Evolutionary conservation across 2,888 invertebrate species (phyloP), one percentile per base, ranked within the genome.

Genomic region (Blastobasis lacticolella): DNA sequence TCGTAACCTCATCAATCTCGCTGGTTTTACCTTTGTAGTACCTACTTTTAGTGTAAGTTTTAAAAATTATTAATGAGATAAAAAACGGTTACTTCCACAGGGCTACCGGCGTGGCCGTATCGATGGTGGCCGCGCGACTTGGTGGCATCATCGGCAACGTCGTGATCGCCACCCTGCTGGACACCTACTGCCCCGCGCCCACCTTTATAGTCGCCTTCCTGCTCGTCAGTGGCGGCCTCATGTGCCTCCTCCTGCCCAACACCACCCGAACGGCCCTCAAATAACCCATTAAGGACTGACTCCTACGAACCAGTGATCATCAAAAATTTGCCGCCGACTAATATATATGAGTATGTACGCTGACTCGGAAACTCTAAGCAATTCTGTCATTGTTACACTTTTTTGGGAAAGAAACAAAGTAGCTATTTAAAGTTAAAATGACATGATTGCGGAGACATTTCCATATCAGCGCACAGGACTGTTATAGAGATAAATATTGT

Each of bases 71-170:
- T 1, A 23, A 23, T 23, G 23, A 23, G 23, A 23, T 23, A 23
- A 23, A 23, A 23, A 23, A 23, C 23, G 23, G 23, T 23, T 3
- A 23, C 1, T 23, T 23, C 10, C 9, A 10, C 81, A 94, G 95
- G 66, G 96, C 97, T 48, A 97, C 97, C 46, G 96, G 97, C 59
- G 95, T 96, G 57, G 97, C 97, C 43, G 91, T 97, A 55, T 95
- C 95, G 0, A 95, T 96, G 93, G 95, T 95, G 43, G 94, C 96
- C 36, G 96, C 95, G 37, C 91, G 97, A 53, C 88, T 97, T 55
- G 97, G 96, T 60, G 97, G 97, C 62, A 97, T 97, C 71, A 87
- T 89, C 66, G 95, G 95, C 51, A 95, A 95, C 81, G 91, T 97
- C 63, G 94, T 96, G 54, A 97, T 97, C 67, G 97, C 97, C 38